phyloP scores from a whole-genome alignment of 1,140 invertebrate genomes.

The Achatina immaculata region DNA sequence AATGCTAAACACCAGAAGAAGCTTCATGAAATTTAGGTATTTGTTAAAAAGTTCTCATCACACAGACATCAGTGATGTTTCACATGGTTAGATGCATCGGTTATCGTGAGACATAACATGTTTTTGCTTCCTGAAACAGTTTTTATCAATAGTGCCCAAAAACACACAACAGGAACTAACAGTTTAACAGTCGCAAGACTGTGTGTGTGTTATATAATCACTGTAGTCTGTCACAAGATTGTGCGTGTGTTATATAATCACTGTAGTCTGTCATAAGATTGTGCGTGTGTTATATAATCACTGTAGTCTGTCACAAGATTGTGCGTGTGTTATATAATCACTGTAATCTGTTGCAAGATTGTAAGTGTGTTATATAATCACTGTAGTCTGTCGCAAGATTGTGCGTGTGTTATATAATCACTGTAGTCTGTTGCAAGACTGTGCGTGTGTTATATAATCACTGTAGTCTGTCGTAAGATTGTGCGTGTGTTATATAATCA shows the following conservation, averaged over 20 bases:
- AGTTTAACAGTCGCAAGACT: too few relatives aligned
- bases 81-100: too few relatives aligned
- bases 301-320: neutral
- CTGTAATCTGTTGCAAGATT: neutral
- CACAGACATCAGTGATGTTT: too few relatives aligned
- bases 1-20: too few relatives aligned
- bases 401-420: neutral
- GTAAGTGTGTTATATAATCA: neutral
- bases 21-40: too few relatives aligned
- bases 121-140: too few relatives aligned
- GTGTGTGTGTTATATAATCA: neutral
- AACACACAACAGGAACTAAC: too few relatives aligned
- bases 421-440: neutral
- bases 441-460: neutral
- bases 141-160: too few relatives aligned
- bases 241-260: neutral
- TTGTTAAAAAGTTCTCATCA: too few relatives aligned
- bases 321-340: neutral
- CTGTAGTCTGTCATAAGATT: neutral
- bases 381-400: neutral
- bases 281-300: neutral
- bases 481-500: neutral
- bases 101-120: too few relatives aligned
- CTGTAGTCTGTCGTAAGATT: neutral
- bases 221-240: neutral